Evolutionary conservation across 2,797 vertebrate genomes (phyloP).

Genomic region (Pangasius mekongensis): DNA sequence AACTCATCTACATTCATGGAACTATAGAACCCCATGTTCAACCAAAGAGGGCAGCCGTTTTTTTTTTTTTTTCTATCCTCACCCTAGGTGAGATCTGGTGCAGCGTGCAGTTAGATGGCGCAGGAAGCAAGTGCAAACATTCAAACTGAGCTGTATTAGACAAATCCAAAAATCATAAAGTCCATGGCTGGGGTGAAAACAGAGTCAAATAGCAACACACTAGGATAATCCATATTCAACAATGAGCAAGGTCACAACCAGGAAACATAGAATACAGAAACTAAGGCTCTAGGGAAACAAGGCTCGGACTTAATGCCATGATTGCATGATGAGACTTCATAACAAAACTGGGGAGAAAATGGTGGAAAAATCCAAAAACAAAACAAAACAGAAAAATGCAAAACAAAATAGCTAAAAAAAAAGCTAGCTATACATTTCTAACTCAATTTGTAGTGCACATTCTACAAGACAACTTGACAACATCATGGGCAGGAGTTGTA

Average conservation of each 20-base stretch:
- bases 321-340: not conserved
- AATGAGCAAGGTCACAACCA: not conserved
- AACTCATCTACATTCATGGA: not conserved
- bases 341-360: not conserved
- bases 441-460: not conserved
- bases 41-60: not conserved
- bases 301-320: not conserved
- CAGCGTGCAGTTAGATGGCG: not conserved
- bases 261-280: not conserved
- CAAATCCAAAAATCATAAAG: not conserved
- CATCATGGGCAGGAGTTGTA: not conserved
- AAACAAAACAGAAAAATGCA: too few relatives aligned
- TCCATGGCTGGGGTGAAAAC: not conserved
- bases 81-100: not conserved
- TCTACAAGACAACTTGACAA: not conserved
- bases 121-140: not conserved
- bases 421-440: not conserved
- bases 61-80: not conserved
- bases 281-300: not conserved
- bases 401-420: not conserved
- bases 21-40: not conserved
- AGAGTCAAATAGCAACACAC: not conserved
- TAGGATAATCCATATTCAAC: not conserved
- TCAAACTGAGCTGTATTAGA: not conserved
- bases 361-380: not conserved